Evolutionary conservation across 2,888 invertebrate species (phyloP).

Genomic region (Pharmacophagus antenor): DNA sequence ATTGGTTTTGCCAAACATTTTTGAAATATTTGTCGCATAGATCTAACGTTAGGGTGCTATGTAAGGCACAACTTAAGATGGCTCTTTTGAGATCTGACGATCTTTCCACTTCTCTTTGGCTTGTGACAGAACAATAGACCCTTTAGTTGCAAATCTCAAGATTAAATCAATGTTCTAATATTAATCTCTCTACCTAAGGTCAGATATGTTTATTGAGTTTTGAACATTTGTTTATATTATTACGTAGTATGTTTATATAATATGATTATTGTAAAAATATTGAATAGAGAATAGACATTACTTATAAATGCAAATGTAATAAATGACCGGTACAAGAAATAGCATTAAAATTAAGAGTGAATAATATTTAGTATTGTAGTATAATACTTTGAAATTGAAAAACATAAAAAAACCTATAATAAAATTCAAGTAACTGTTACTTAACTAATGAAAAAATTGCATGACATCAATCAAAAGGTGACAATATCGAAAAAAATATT

Average conservation of each 20-base stretch:
- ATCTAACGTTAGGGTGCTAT: slow-evolving; percentile 1
- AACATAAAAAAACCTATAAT: too few relatives aligned
- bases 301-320: too few relatives aligned
- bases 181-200: slow-evolving; percentile 1
- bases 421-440: too few relatives aligned
- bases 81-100: slow-evolving; percentile 16
- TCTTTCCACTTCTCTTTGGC: slow-evolving; percentile 22
- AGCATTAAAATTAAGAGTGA: too few relatives aligned
- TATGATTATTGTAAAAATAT: too few relatives aligned
- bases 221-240: background rate
- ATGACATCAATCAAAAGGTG: background rate
- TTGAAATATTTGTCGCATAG: background rate
- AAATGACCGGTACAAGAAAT: too few relatives aligned
- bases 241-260: too few relatives aligned
- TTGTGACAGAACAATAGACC: slow-evolving; percentile 24
- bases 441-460: background rate
- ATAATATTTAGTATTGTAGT: too few relatives aligned
- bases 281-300: background rate
- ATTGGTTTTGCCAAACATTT: background rate
- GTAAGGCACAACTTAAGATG: slow-evolving; percentile 15
- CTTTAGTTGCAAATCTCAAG: slow-evolving; percentile 23
- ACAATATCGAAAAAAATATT: background rate
- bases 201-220: background rate
- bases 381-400: too few relatives aligned
- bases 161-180: slow-evolving; percentile 27